Base-by-base conservation (phyloP, 1,140 invertebrate species). In the Hycleus cichorii region DNA sequence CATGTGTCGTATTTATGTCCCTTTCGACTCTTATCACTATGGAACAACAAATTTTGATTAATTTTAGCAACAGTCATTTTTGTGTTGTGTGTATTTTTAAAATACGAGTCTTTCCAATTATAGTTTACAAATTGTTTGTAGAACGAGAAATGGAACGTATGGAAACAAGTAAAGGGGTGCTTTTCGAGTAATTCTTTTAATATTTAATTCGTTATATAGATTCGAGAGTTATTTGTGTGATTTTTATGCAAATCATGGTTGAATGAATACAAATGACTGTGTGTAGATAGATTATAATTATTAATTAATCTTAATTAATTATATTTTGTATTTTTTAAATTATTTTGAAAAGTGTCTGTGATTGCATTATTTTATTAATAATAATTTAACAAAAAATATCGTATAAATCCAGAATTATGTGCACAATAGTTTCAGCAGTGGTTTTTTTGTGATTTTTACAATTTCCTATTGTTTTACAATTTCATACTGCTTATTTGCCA, bases 341-440 rank as follows among this genome's bases (percentile, higher is more conserved):
- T 64, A 64, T 64, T 62, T 64, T 64, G 53, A 64, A 54, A 64
- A 64, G 59, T 64, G 60, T 64, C 60, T 64, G 60, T 62, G 63
- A 64, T 64, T 62, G 49, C 61, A 52, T 57, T 58, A 60, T 58
- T 64, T 62, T 61, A 61, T 64, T 64, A 18, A 18, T 18, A 32
- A 32, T 32, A 32, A 32, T 32, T 32, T 32, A 32, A 32, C 4
- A 32, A 32, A 7, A 32, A 32, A 32, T 32, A 32, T 5, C 7
- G 32, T 5, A 7, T 5, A 32, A 32, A 32, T 32, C 32, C 32
- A 32, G 7, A 32, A 5, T 32, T 32, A 32, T 18, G 7, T 32
- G 32, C 32, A 32, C 32, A 32, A 32, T 32, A 32, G 32, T 32
- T 32, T 32, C 7, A 4, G 7, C 32, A 7, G 32, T 32, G 4